Evolutionary conservation across 2,797 vertebrate genomes (phyloP).

Genomic region (Pteropus rufus): DNA sequence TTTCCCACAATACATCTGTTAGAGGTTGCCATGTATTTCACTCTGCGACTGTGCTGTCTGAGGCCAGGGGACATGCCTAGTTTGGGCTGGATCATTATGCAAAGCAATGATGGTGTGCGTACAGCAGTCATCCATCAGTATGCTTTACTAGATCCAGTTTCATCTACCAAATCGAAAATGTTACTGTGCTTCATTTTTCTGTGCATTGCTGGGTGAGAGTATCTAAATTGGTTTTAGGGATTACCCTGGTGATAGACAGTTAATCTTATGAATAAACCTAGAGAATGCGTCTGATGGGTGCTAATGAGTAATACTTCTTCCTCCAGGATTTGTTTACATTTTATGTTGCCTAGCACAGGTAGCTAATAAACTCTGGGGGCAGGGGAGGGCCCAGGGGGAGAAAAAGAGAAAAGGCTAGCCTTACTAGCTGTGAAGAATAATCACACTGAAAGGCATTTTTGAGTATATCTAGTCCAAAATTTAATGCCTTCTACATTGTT

Average conservation of each 20-base stretch:
- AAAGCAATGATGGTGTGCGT: neutral
- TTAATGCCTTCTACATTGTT: neutral
- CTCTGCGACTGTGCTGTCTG: neutral
- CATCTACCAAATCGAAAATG: neutral
- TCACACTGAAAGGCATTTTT: neutral
- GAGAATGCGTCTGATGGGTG: neutral
- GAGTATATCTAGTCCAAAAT: neutral
- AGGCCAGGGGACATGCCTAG: neutral
- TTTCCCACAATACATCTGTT: neutral
- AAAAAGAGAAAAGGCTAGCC: neutral
- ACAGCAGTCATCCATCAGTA: fast-evolving
- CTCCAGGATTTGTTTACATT: neutral
- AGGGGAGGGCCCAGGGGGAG: neutral
- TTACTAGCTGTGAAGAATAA: neutral
- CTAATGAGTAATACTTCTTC: slow-evolving; percentile 21
- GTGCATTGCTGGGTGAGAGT: neutral
- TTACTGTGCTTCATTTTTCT: neutral
- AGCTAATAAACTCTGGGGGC: neutral
- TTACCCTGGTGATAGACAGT: neutral
- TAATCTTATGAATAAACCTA: slow-evolving; percentile 34
- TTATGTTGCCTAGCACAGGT: neutral
- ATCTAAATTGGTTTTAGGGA: slow-evolving; percentile 14
- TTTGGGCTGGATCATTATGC: fast-evolving
- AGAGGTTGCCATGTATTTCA: neutral
- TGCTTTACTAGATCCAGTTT: neutral